Conservation (phyloP, 2,113 vertebrate species). For the Corvus cornix region DNA sequence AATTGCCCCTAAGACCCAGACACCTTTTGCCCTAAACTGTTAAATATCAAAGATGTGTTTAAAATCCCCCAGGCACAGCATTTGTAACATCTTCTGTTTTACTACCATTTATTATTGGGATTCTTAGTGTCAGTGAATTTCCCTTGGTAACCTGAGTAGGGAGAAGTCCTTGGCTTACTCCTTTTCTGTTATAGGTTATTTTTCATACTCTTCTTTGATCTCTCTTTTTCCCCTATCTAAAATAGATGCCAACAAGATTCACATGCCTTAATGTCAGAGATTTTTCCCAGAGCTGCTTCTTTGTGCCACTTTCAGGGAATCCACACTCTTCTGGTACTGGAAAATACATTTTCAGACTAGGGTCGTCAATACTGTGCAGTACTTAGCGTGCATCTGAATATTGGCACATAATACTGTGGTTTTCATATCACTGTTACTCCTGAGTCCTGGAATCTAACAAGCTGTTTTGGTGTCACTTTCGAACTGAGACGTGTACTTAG, state of each 20-base stretch:
- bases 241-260: neutral
- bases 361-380: neutral
- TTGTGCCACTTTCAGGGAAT: neutral
- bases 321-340: neutral
- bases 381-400: neutral
- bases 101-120: neutral
- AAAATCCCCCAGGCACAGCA: neutral
- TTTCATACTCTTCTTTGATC: neutral
- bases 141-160: neutral
- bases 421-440: neutral
- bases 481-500: fast-evolving
- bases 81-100: neutral
- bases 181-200: neutral
- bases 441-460: neutral
- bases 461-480: neutral
- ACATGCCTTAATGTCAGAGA: neutral
- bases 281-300: neutral
- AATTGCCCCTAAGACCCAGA: neutral
- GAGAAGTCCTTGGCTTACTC: neutral
- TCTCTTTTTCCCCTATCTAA: neutral
- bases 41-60: neutral
- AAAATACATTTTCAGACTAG: neutral
- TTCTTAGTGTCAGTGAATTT: neutral
- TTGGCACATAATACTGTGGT: neutral
- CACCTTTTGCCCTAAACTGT: neutral